Conservation (phyloP, 2,113 vertebrate genomes). For the Caranx ignobilis region DNA sequence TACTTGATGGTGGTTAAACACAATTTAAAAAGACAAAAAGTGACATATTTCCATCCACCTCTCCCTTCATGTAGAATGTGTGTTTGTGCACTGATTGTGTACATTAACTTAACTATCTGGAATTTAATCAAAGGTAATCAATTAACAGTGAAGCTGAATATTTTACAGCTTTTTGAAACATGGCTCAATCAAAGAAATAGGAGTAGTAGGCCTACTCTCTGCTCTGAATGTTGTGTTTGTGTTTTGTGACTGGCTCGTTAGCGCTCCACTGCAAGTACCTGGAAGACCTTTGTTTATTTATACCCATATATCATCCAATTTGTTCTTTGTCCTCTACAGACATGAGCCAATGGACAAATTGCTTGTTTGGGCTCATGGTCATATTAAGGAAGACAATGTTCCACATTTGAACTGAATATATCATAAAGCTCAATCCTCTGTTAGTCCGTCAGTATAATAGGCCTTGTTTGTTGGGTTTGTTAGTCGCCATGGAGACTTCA, state of each 20-base stretch:
- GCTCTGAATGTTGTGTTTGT: constrained; percentile 6
- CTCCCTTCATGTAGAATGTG: neutral
- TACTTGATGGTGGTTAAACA: neutral
- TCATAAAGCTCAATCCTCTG: neutral
- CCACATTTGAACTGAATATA: constrained; percentile 3
- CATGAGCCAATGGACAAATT: constrained; percentile 28
- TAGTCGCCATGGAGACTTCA: neutral
- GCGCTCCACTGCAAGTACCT: neutral
- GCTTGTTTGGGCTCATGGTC: constrained; percentile 36
- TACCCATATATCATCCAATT: constrained; percentile 25
- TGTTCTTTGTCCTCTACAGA: neutral
- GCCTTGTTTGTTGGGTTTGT: neutral
- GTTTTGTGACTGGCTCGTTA: constrained; percentile 34
- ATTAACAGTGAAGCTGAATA: neutral
- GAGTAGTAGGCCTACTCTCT: neutral
- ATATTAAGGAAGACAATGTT: constrained; percentile 8
- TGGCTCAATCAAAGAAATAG: neutral
- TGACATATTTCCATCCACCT: neutral
- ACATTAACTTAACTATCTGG: neutral
- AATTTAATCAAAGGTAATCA: neutral
- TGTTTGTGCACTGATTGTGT: neutral
- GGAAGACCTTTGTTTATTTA: constrained; percentile 27
- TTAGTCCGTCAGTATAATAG: constrained; percentile 20
- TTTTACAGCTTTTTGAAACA: neutral
- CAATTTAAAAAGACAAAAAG: neutral